Evolutionary conservation across 2,113 vertebrate genomes (phyloP).

Genomic region (Tichodroma muraria): DNA sequence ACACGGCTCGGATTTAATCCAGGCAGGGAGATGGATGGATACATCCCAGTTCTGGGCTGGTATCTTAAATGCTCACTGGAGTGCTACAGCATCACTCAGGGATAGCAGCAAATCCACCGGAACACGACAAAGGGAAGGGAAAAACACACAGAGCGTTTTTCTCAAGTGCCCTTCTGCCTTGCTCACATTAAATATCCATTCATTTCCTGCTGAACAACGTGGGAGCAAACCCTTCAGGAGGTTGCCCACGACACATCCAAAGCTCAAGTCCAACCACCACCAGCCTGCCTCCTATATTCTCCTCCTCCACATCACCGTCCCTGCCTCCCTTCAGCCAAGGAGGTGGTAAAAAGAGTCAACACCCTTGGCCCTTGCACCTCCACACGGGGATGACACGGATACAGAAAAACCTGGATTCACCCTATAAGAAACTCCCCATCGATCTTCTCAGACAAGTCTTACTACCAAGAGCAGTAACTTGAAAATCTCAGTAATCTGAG

Average conservation of each 20-base stretch:
- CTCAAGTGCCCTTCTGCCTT: background rate
- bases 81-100: background rate
- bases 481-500: background rate
- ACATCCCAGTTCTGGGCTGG: background rate
- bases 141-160: background rate
- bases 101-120: background rate
- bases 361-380: background rate
- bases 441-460: background rate
- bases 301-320: background rate
- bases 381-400: rapidly evolving
- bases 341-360: background rate
- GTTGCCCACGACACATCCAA: background rate
- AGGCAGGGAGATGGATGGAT: background rate
- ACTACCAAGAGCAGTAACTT: background rate
- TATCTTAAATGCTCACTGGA: background rate
- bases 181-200: background rate
- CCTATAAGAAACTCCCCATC: background rate
- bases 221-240: background rate
- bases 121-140: background rate
- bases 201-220: rapidly evolving
- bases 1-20: rapidly evolving
- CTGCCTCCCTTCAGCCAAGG: background rate
- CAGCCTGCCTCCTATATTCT: background rate
- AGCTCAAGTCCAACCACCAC: background rate
- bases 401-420: background rate